Base-by-base conservation (phyloP, 2,113 vertebrate species). In the Poeciliopsis turrubarensis region DNA sequence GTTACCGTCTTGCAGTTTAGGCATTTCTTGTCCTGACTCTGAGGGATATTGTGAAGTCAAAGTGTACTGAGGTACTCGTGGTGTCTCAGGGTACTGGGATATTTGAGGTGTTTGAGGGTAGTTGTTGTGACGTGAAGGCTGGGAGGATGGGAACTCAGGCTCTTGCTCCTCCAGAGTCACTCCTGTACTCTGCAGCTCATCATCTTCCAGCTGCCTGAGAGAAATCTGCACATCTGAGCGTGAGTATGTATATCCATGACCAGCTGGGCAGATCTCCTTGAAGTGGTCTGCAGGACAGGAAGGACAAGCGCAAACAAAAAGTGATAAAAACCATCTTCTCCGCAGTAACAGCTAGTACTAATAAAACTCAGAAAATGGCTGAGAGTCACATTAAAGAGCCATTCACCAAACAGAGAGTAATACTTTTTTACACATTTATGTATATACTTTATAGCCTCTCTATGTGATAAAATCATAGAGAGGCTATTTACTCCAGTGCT, bases 181-280 rank as follows among this genome's bases (percentile, higher is more conserved):
- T 3, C 84, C 83, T 0, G 89, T 89, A 77, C 85, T 92, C 74
- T 91, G 89, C 80, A 97, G 78, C 62, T 97, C 97, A 5, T 95
- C 95, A 27, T 94, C 93, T 51, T 96, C 97, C 1, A 97, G 92
- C 84, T 96, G 96, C 75, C 96, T 95, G 91, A 97, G 88, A 2
- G 95, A 96, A 68, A 95, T 92, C 90, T 95, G 94, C 64, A 95
- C 87, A 9, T 95, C 94, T 8, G 95, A 94, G 75, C 89, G 90
- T 0, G 93, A 94, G 90, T 95, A 95, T 30, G 94, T 94, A 62
- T 94, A 95, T 63, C 95, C 95, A 0, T 95, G 95, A 47, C 95
- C 95, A 11, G 93, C 95, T 2, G 95, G 95, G 84, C 95, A 95
- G 88, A 95, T 95, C 87, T 95, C 95, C 81, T 92, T 95, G 79